Percentiles rank a stretch among this genome's conserved stretches.
Evolutionary conservation across 2,113 vertebrate genomes (phyloP).

Genomic region (Microcebus lehilahytsara): DNA sequence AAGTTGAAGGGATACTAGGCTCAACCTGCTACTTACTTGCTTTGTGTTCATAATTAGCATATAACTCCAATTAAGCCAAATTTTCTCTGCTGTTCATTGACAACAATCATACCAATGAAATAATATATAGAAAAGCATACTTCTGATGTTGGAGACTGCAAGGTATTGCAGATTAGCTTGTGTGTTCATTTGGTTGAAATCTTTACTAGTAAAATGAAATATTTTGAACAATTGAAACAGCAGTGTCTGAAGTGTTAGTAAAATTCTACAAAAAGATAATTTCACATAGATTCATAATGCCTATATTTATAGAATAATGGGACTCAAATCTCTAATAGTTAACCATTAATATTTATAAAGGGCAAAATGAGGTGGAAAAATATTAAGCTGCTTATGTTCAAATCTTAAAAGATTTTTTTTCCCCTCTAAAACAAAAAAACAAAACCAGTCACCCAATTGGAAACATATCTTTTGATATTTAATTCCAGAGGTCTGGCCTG

Average conservation of each 20-base stretch:
- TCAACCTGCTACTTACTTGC: background rate
- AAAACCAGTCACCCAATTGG: background rate
- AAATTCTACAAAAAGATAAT: background rate
- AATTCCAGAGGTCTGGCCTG: slow-evolving; percentile 17
- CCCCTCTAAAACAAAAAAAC: slow-evolving; percentile 15
- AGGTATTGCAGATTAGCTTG: background rate
- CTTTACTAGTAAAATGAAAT: background rate
- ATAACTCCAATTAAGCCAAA: background rate
- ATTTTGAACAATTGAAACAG: background rate
- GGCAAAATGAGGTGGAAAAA: background rate
- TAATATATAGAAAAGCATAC: background rate
- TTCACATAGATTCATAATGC: background rate
- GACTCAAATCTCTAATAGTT: background rate
- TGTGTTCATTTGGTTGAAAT: background rate
- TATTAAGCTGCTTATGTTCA: background rate
- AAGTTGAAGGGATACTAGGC: background rate
- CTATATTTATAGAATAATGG: background rate
- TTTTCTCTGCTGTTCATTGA: background rate
- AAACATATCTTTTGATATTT: slow-evolving; percentile 5
- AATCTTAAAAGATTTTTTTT: background rate
- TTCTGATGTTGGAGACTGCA: background rate
- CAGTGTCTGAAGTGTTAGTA: background rate
- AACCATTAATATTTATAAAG: background rate
- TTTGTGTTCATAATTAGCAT: background rate
- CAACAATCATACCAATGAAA: background rate